Base-by-base conservation (phyloP, 35 echinoderm and acorn worm genomes). In the Strongylocentrotus purpuratus region DNA sequence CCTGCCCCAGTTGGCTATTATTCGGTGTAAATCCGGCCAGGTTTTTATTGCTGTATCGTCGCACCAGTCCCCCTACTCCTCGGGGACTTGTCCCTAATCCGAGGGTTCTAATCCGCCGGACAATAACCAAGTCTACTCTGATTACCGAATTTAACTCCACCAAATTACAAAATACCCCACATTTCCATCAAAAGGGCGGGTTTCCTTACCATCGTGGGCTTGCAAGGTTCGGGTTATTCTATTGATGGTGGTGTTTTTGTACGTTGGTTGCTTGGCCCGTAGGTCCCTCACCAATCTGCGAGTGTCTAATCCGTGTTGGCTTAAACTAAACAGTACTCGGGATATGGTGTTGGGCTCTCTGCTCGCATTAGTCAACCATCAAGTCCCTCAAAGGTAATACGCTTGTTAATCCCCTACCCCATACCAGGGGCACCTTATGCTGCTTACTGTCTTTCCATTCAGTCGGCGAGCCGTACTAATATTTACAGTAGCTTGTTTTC, bases 401-500 rank as follows among this genome's bases (percentile, higher is more conserved):
- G 45, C 91, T 93, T 93, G 91, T 93, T 93, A 93, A 93, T 93
- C 91, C 91, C 48, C 45, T 93, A 14, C 48, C 91, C 14, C 46
- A 22, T 55, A 48, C 91, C 48, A 12, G 22, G 48, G 91, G 91
- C 91, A 93, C n/a, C 91, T 93, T 93, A 46, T 93, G 46, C 33
- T 78, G 91, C 33, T 93, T 33, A 46, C 48, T 93, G 91, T 93
- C 91, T 93, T 13, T 58, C 91, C 41, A 93, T 93, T 50, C 48
- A 58, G 91, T 33, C 87, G n/a, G 33, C 45, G 48, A 93, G 31
- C 45, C 91, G 91, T 93, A 93, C 91, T 93, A 93, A 93, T 93
- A 93, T 93, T 93, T 93, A 93, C 91, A 93, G 91, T 93, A 46
- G 91, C n/a, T 58, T 93, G 91, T 93, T 93, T 93, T 93, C 91